Evolutionary conservation across 1,140 invertebrate genomes (phyloP).

Genomic region (Danaus melanippus): DNA sequence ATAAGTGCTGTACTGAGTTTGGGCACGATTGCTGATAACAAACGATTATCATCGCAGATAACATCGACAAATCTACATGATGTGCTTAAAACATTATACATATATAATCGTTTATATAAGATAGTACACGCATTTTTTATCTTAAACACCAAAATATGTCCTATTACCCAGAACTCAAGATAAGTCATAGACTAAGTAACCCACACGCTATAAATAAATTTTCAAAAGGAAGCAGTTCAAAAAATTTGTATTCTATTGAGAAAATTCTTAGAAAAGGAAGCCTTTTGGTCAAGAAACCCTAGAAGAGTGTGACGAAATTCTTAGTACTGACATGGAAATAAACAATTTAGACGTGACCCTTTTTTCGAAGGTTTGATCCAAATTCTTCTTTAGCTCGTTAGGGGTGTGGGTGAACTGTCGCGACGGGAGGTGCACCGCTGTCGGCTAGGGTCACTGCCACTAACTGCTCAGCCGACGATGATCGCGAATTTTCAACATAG

Average conservation of each 20-base stretch:
- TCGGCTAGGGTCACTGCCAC: slow-evolving; percentile 60
- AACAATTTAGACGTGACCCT: no score
- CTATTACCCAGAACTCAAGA: slow-evolving; percentile 12
- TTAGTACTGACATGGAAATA: no score
- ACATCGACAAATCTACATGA: slow-evolving; percentile 23
- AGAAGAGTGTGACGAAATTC: no score
- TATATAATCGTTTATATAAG: slow-evolving; percentile 34
- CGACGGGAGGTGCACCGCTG: slow-evolving; percentile 39
- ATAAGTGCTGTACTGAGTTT: slow-evolving; percentile 30
- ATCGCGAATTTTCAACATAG: slow-evolving; percentile 41
- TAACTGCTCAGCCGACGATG: slow-evolving; percentile 35
- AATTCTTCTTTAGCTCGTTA: no score
- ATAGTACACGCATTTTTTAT: slow-evolving; percentile 57
- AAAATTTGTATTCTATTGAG: no score
- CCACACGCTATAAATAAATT: slow-evolving; percentile 1
- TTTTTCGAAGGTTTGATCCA: no score
- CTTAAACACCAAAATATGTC: slow-evolving; percentile 17
- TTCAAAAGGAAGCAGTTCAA: background rate
- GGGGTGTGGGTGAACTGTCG: slow-evolving; percentile 14
- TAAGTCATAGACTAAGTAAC: background rate
- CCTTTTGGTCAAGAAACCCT: no score
- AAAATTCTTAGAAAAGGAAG: no score
- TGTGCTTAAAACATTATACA: slow-evolving; percentile 33
- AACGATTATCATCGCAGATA: slow-evolving; percentile 59
- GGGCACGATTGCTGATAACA: slow-evolving; percentile 49